phyloP scores from a whole-genome alignment of 2,797 vertebrate species.

The Sparidentex hasta region DNA sequence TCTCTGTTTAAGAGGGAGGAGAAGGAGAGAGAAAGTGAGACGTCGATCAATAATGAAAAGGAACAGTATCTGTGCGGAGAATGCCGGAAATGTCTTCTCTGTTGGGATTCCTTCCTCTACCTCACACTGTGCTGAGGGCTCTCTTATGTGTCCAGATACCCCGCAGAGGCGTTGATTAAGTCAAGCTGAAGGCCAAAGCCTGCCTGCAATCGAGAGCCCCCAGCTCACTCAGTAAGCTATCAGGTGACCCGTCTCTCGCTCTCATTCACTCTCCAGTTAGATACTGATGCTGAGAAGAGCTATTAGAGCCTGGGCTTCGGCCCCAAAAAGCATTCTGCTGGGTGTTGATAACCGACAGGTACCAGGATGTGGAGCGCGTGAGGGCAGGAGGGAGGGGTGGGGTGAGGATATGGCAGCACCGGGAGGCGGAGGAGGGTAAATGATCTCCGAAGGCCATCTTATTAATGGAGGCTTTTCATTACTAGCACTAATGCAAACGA shows the following conservation, averaged over 20 bases:
- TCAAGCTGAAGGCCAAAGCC: constrained; percentile 81
- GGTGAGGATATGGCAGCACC: constrained; percentile 49
- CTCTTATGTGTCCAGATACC: constrained; percentile 78
- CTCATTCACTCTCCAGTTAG: constrained; percentile 62
- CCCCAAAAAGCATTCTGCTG: constrained; percentile 64
- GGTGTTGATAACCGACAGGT: constrained; percentile 74
- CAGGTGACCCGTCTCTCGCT: constrained; percentile 71
- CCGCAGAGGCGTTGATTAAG: constrained; percentile 82
- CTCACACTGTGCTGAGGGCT: constrained; percentile 62
- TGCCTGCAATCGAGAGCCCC: constrained; percentile 67
- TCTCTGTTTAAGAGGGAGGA: neutral
- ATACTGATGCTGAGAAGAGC: constrained; percentile 73
- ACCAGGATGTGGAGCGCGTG: constrained; percentile 50
- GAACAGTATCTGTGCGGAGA: constrained; percentile 62
- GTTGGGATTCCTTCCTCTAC: constrained; percentile 63
- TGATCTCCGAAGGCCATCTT: constrained; percentile 83
- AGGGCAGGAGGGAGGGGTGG: constrained; percentile 13
- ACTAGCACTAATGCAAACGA: constrained; percentile 77
- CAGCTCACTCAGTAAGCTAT: constrained; percentile 74
- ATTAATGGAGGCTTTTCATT: constrained; percentile 84
- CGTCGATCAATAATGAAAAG: constrained; percentile 64
- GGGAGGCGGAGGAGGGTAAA: constrained; percentile 76
- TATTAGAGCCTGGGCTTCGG: constrained; percentile 58
- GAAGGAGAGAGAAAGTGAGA: constrained; percentile 34
- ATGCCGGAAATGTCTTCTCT: constrained; percentile 65